A percentile compares a stretch with the other conserved stretches of the same genome.
Evolutionary conservation across 2,797 vertebrate species (phyloP).

Genomic region (Allobates femoralis): DNA sequence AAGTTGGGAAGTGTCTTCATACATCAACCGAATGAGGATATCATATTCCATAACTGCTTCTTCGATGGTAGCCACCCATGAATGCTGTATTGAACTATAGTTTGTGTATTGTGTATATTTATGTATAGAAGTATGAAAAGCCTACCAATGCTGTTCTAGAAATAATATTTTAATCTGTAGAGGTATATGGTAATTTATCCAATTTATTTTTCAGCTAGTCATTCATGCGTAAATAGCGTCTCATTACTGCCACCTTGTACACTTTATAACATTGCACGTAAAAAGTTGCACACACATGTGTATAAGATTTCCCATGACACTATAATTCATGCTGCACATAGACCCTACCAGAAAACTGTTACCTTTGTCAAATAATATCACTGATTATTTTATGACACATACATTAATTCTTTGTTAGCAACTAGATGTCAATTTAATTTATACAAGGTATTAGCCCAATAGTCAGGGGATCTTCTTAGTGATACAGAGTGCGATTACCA

Average conservation of each 20-base stretch:
- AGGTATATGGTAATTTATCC: background rate
- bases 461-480: conserved; percentile 31
- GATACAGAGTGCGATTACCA: conserved; percentile 13
- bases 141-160: too few species aligned
- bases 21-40: background rate
- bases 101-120: too few species aligned
- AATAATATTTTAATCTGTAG: too few species aligned
- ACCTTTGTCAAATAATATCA: background rate
- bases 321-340: background rate
- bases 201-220: background rate
- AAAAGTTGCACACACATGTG: background rate
- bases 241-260: conserved; percentile 14
- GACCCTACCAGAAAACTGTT: background rate
- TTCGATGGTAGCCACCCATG: background rate
- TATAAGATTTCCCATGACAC: background rate
- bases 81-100: background rate
- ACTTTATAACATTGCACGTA: background rate
- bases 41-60: background rate
- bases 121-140: too few species aligned
- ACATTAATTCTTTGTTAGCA: background rate
- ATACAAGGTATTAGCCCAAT: conserved; percentile 18
- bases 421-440: conserved; percentile 35
- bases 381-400: background rate
- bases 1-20: background rate
- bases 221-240: background rate